Base-by-base conservation (phyloP, 1,140 invertebrate species). In the Megalopta genalis region DNA sequence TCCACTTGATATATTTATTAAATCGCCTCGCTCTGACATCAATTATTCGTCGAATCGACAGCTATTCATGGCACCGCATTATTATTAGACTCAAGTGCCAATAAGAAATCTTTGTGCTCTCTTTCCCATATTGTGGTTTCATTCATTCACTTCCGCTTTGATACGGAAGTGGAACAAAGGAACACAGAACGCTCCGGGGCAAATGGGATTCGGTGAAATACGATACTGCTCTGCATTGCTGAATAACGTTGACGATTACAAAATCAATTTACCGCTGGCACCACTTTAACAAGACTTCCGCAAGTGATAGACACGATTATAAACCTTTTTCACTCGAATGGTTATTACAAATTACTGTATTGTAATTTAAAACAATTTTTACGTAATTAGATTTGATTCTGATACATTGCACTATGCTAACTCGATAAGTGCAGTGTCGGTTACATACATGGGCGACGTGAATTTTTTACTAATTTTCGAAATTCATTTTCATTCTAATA, bases 131-230 rank as follows among this genome's bases (percentile, higher is more conserved):
- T 71, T 42, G 64, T 25, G 59, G 60, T 72, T 42, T 65, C 76
- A 27, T 72, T 54, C 14, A 21, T 70, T 62, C 57, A 16, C 76
- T 72, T 78, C 68, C 76, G 68, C 69, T 32, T 64, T 25, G 37
- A 64, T 57, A 64, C 76, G 76, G 76, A 78, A 78, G 69, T 57
- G 49, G 60, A 78, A 78, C 76, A 78, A 78, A 78, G 68, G 54
- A 49, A 78, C 67, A 66, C 42, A 64, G 59, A 77, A 71, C 37
- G 68, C 27, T 21, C 23, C 27, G 32, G 68, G 57, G 69, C 49
- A 72, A 78, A 78, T 72, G 39, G 49, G 71, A 37, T 68, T 71
- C 76, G 68, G 64, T 71, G 69, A 78, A 78, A 78, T 46, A 18
- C 60, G 69, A 78, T 65, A 69, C 23, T 68, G 54, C 1, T 42